Evolutionary conservation across 2,888 invertebrate genomes (phyloP), one percentile per base, ranked within the genome.

Genomic region (Laspeyria flexula): DNA sequence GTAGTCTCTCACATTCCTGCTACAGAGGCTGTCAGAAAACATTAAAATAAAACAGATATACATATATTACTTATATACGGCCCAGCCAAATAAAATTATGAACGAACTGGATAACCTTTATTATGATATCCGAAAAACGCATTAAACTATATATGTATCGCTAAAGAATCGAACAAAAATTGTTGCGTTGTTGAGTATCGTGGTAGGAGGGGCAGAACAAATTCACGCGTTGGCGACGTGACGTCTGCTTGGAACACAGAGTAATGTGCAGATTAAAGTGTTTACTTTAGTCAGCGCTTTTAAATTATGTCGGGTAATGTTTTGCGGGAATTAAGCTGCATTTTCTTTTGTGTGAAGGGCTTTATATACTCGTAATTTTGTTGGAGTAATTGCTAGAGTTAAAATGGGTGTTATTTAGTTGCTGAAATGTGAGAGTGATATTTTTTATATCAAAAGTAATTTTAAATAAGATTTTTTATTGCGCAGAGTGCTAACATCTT

Each of bases 201-300:
- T 78, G 57, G 78, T 79, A 75, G 30, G n/a, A n/a, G 16, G 60
- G 75, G 35, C 37, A 55, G 73, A 55, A 60, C 53, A 65, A 73
- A 65, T 72, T 68, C 76, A 60, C 74, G 74, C 74, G 58, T 55
- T 38, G 80, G 79, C 79, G 81, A 73, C 81, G 73, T 71, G 75
- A 68, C 75, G 81, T 80, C 81, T 81, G 71, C 62, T 41, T 43
- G 42, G 43, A 52, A 62, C 49, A 37, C 39, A 81, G 80, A 79
- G 64, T 76, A 74, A 65, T 70, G 46, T 54, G 57, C 25, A 23
- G 38, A 45, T 11, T 52, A 54, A 33, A 33, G 16, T 41, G 45
- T 44, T 45, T 50, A 21, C 45, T 47, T 43, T 18, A 37, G 50
- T 42, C 38, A 18, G 10, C 4, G 16, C 25, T 10, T 41, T 41